Conservation (phyloP, 2,797 vertebrate species). For the Sebastes diploproa region DNA sequence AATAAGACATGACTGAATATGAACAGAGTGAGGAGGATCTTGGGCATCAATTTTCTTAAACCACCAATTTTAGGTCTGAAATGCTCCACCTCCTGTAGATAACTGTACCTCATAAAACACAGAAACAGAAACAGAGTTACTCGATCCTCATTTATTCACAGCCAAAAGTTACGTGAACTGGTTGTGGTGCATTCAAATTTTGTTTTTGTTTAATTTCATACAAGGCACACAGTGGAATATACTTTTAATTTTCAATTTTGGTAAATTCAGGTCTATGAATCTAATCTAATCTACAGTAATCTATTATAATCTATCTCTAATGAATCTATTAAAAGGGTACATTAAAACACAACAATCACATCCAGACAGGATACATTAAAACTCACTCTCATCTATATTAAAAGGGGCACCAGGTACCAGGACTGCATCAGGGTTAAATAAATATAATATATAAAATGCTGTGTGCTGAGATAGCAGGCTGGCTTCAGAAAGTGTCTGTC, state of each 20-base stretch:
- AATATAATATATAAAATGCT: too few relatives aligned
- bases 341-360: too few relatives aligned
- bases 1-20: not conserved
- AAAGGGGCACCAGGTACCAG: too few relatives aligned
- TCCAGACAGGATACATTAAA: too few relatives aligned
- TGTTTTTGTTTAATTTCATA: not conserved
- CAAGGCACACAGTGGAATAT: not conserved
- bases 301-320: too few relatives aligned
- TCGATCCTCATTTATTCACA: not conserved
- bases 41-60: not conserved
- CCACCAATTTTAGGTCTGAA: not conserved
- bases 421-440: too few relatives aligned
- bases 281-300: too few relatives aligned
- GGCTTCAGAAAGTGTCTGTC: too few relatives aligned
- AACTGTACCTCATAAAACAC: not conserved
- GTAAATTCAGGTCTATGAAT: not conserved
- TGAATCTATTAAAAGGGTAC: too few relatives aligned
- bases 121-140: not conserved
- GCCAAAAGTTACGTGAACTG: too few relatives aligned
- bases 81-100: not conserved
- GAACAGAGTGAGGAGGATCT: not conserved
- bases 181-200: not conserved
- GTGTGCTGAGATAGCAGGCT: too few relatives aligned
- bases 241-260: not conserved
- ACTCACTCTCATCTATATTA: too few relatives aligned